These are phyloP conservation scores for Periophthalmus magnuspinnatus DNA, from an alignment of 2,797 vertebrate genomes.

Conservation along the genomic window DNA sequence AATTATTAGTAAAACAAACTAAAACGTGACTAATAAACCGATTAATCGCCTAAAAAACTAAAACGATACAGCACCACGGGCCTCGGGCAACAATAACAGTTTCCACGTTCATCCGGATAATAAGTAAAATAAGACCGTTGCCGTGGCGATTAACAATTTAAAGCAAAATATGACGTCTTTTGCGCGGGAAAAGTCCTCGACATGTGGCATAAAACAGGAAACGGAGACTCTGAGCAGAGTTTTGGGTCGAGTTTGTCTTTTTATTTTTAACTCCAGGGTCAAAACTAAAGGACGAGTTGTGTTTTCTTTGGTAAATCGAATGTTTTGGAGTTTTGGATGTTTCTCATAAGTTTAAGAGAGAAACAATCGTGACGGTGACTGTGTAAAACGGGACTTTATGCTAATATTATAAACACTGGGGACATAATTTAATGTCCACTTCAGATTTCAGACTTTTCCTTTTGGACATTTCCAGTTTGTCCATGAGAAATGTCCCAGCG, in stretches of 20 bases:
- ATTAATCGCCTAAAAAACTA: no score
- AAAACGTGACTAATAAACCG: no score
- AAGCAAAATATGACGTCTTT: no score
- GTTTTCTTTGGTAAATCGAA: background rate
- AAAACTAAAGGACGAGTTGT: background rate
- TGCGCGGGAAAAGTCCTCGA: no score
- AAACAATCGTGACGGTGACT: background rate
- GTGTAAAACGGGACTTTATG: background rate
- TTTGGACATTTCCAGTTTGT: background rate
- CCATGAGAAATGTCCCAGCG: constrained; percentile 1
- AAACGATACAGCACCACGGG: constrained; percentile 8
- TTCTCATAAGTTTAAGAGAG: no score
- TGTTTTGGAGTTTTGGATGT: no score
- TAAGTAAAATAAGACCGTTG: no score
- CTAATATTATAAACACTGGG: constrained; percentile 1
- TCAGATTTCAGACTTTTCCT: background rate
- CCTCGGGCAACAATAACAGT: background rate
- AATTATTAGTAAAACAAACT: no score
- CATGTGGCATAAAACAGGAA: no score
- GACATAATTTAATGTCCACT: background rate
- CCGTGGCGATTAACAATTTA: no score
- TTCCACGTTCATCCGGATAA: no score
- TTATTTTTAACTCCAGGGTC: background rate
- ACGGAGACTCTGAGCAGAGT: no score
- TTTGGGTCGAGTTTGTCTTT: background rate